Evolutionary conservation across 2,888 invertebrate genomes (phyloP).

Genomic region (Drosophila putrida): DNA sequence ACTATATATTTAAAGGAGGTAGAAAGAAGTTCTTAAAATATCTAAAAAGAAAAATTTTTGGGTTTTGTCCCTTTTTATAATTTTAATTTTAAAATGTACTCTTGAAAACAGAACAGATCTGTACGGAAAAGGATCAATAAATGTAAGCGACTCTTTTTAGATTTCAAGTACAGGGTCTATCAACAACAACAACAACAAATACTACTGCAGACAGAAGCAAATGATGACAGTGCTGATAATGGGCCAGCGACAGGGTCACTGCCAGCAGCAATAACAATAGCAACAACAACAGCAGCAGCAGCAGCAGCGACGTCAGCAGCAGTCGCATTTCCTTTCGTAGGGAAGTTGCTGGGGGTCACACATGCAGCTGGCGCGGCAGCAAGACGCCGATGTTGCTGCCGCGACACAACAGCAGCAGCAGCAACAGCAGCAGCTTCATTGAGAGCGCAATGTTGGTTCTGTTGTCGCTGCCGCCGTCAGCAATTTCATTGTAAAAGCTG

Average conservation of each 20-base stretch:
- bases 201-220: constrained; percentile 30
- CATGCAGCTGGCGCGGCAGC: constrained; percentile 57
- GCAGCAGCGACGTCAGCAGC: constrained; percentile 26
- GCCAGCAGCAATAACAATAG: constrained; percentile 32
- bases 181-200: constrained; percentile 15
- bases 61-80: no score
- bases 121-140: no score
- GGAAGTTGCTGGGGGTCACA: constrained; percentile 68
- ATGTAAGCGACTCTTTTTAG: no score
- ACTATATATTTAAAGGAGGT: no score
- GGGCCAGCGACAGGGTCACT: constrained; percentile 47
- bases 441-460: constrained; percentile 9
- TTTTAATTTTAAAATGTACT: no score
- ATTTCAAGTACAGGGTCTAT: no score
- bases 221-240: constrained; percentile 63
- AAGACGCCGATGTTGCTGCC: constrained; percentile 41
- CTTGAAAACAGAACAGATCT: no score
- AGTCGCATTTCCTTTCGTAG: constrained; percentile 59
- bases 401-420: not conserved
- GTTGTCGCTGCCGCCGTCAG: constrained; percentile 2
- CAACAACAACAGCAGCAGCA: constrained; percentile 30
- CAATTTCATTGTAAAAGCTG: constrained; percentile 38
- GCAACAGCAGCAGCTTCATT: constrained; percentile 34
- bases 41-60: no score
- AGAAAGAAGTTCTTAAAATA: no score